phyloP scores from a whole-genome alignment of 2,888 invertebrate species.

The Brachyopa scutellaris region DNA sequence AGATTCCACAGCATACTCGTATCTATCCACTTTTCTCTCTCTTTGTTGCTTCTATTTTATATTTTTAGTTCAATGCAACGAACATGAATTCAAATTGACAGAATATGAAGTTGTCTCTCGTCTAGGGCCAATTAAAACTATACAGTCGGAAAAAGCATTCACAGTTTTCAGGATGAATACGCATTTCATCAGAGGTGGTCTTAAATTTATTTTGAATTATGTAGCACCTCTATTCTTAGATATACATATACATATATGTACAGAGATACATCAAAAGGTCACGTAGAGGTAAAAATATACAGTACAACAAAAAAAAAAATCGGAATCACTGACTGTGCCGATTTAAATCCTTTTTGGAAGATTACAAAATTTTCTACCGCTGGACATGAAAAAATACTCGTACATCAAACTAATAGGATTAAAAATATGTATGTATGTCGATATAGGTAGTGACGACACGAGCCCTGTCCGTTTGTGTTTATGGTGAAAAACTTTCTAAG shows the following conservation, averaged over 20 bases:
- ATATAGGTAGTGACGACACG: neutral
- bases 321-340: neutral
- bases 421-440: slow-evolving; percentile 25
- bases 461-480: neutral
- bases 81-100: neutral
- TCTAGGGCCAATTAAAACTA: slow-evolving; percentile 7
- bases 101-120: slow-evolving; percentile 8
- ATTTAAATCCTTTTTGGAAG: slow-evolving; percentile 23
- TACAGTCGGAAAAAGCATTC: neutral
- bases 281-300: neutral
- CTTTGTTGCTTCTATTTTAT: too few species aligned
- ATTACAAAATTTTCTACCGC: slow-evolving; percentile 21
- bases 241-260: too few species aligned
- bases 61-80: too few species aligned
- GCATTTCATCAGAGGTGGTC: neutral
- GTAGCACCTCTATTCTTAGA: too few species aligned
- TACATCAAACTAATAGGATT: slow-evolving; percentile 42
- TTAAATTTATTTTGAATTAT: too few species aligned
- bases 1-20: neutral
- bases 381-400: slow-evolving; percentile 3
- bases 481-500: neutral
- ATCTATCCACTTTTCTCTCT: neutral
- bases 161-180: neutral
- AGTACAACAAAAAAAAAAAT: neutral
- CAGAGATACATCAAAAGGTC: neutral